Evolutionary conservation across 2,797 vertebrate genomes (phyloP).

Genomic region (Macropus fuliginosus): DNA sequence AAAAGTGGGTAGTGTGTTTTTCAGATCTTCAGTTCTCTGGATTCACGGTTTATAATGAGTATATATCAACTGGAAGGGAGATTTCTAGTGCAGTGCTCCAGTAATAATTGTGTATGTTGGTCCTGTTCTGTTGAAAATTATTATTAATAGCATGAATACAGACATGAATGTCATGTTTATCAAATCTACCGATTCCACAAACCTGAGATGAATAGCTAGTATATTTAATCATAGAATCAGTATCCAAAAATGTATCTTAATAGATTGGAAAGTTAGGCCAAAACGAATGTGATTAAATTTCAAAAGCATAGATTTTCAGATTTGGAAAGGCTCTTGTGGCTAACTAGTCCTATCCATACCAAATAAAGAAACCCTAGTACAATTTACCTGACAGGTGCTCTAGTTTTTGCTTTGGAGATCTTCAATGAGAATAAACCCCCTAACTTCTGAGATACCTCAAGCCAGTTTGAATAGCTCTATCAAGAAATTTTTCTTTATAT

Average conservation of each 20-base stretch:
- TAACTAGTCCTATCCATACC: background rate
- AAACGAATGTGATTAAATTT: background rate
- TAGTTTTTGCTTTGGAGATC: background rate
- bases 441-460: background rate
- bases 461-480: background rate
- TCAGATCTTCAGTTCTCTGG: background rate
- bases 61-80: background rate
- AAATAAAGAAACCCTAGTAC: background rate
- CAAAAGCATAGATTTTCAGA: background rate
- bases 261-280: background rate
- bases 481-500: background rate
- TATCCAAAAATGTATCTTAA: background rate
- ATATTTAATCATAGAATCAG: background rate
- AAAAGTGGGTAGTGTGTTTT: background rate
- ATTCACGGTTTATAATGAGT: background rate
- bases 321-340: background rate
- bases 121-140: background rate
- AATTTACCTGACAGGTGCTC: background rate
- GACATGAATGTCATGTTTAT: background rate
- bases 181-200: background rate
- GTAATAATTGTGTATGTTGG: background rate
- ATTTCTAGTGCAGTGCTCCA: background rate
- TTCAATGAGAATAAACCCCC: background rate
- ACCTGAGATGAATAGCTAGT: background rate
- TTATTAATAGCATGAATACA: background rate